These are phyloP conservation scores for Rafetus swinhoei DNA, from an alignment of 2,113 vertebrate species.

Conservation along the genomic window DNA sequence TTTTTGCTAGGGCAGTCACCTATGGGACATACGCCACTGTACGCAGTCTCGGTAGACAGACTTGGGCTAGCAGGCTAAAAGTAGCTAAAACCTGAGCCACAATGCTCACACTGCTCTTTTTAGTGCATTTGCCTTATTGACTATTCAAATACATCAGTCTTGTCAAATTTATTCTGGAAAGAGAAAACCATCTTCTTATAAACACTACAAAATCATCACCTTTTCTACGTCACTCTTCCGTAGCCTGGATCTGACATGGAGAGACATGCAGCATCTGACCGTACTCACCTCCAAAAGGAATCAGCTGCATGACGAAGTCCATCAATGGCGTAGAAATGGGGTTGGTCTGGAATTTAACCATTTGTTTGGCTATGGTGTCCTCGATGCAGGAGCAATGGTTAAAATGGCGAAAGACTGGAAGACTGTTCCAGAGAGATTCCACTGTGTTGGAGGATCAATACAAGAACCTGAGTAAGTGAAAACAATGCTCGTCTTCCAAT, in stretches of 20 bases:
- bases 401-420: slow-evolving; percentile 98
- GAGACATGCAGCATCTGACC: slow-evolving; percentile 97
- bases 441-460: slow-evolving; percentile 94
- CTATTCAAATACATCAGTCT: not conserved
- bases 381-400: slow-evolving; percentile 97
- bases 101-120: not conserved
- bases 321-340: slow-evolving; percentile 94
- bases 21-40: too few relatives aligned
- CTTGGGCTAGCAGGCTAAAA: not conserved
- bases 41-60: not conserved
- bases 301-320: slow-evolving; percentile 97
- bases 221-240: not conserved
- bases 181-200: not conserved
- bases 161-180: not conserved
- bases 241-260: slow-evolving; percentile 94
- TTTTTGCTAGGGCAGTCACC: too few relatives aligned
- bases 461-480: slow-evolving; percentile 92
- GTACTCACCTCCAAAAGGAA: slow-evolving; percentile 98
- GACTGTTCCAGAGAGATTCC: slow-evolving; percentile 95
- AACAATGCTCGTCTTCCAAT: not conserved
- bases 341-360: slow-evolving; percentile 99
- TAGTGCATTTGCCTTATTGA: not conserved
- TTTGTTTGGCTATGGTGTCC: slow-evolving; percentile 95
- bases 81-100: not conserved
- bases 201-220: not conserved